Base-by-base conservation (phyloP, 2,113 vertebrate species). In the Pluvianellus socialis region DNA sequence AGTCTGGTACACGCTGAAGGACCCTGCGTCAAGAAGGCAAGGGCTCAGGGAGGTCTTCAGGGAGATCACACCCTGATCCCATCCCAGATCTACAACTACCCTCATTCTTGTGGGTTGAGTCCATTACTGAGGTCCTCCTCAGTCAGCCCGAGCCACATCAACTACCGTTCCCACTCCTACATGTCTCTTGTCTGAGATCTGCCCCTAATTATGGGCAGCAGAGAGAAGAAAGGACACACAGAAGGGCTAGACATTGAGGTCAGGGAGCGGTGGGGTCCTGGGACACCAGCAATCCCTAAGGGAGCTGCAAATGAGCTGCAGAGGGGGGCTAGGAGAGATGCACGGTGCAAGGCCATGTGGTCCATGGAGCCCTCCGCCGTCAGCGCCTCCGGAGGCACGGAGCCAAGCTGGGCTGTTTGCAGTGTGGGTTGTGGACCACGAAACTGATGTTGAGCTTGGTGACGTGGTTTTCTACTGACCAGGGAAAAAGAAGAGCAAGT, bases 401-500 rank as follows among this genome's bases (percentile, higher is more conserved):
- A 86, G 42, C 63, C 63, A 73, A 40, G 38, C 63, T 84, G 56
- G 65, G 28, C 26, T 61, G 14, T 26, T 32, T 49, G 32, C 13
- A 24, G 7, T 3, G 22, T 22, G 15, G 45, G 27, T 11, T 2
- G 0, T 35, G 47, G 16, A 40, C 33, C 35, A 22, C 10, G 19
- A 72, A 86, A 65, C 28, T n/a, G 35, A 30, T 61, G 21, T 23
- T 4, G 7, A 45, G 38, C 38, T 77, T 62, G n/a, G 49, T 89
- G 67, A 24, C 63, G 53, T 20, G 1, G 27, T 49, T 79, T 27
- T 67, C 56, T 84, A 49, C 77, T 86, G 82, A 32, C 47, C 53
- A 61, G 63, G 58, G 21, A 72, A 79, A 74, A 76, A 79, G 82
- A 70, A 32, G 10, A 89, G 59, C 63, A 58, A 84, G 83, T 8